phyloP scores from a whole-genome alignment of 2,888 invertebrate species.

The Heliconius ismenius region DNA sequence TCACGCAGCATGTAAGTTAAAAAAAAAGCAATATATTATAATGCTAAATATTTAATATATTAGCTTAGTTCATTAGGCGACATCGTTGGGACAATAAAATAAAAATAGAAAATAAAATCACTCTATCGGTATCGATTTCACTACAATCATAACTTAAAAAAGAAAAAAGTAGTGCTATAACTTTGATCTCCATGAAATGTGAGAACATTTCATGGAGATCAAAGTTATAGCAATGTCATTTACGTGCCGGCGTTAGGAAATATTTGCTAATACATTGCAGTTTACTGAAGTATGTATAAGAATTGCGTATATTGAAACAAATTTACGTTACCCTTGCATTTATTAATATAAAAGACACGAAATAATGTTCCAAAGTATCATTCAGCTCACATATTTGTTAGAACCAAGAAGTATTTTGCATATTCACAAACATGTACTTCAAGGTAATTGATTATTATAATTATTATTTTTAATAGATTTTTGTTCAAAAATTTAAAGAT shows the following conservation, averaged over 20 bases:
- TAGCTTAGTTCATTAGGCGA: no score
- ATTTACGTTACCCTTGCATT: conserved; percentile 49
- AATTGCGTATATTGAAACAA: conserved; percentile 48
- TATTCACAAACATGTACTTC: conserved; percentile 32
- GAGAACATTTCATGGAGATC: conserved; percentile 2
- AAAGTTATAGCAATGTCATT: conserved; percentile 6
- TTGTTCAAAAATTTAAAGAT: neutral
- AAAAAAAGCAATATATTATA: no score
- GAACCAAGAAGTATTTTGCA: conserved; percentile 34
- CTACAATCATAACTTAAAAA: neutral
- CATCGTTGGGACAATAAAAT: neutral
- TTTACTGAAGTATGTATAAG: conserved; percentile 33
- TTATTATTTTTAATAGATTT: neutral
- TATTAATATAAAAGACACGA: conserved; percentile 56
- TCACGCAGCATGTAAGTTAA: no score
- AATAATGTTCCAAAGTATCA: conserved; percentile 48
- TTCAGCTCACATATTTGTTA: conserved; percentile 45
- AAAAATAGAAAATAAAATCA: neutral
- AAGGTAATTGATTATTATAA: conserved; percentile 32
- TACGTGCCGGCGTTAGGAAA: conserved; percentile 38
- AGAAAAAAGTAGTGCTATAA: no score
- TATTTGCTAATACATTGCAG: conserved; percentile 29
- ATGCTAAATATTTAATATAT: no score
- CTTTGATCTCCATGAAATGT: no score
- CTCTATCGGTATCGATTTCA: neutral